Conservation (phyloP, 2,888 invertebrate species). For the Sisyra nigra region DNA sequence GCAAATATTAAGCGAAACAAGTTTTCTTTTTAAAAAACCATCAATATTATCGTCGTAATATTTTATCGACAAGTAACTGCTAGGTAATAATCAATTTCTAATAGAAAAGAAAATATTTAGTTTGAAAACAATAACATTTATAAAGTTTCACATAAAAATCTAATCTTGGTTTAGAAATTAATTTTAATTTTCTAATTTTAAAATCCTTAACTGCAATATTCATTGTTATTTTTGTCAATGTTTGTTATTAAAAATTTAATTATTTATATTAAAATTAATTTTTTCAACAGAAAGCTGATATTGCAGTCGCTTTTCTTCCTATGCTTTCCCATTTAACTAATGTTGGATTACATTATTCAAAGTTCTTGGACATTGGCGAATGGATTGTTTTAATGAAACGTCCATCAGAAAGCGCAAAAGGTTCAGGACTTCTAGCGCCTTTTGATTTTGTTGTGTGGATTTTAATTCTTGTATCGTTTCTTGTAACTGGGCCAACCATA, state of each 20-base stretch:
- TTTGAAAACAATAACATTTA: too few species aligned
- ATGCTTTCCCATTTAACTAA: slow-evolving; percentile 36
- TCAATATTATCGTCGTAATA: background rate
- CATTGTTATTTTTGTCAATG: too few species aligned
- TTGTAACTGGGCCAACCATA: slow-evolving; percentile 64
- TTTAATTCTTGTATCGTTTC: slow-evolving; percentile 50
- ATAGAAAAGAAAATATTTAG: too few species aligned
- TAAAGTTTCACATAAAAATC: too few species aligned
- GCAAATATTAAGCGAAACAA: too few species aligned
- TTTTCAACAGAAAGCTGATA: slow-evolving; percentile 49
- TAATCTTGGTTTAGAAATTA: too few species aligned
- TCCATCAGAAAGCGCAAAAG: slow-evolving; percentile 65
- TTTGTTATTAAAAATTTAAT: too few species aligned
- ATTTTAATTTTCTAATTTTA: too few species aligned
- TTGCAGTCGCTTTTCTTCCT: slow-evolving; percentile 66
- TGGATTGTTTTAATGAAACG: slow-evolving; percentile 69
- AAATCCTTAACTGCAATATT: too few species aligned
- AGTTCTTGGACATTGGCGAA: slow-evolving; percentile 52
- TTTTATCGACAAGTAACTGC: background rate
- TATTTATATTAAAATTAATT: background rate
- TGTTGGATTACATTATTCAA: slow-evolving; percentile 39
- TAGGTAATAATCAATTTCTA: too few species aligned
- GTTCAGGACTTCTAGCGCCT: slow-evolving; percentile 68
- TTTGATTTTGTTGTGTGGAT: slow-evolving; percentile 46
- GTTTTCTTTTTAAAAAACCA: background rate